Evolutionary conservation across 2,888 invertebrate species (phyloP), one percentile per base, ranked within the genome.

Genomic region (Serrognathus titanus): DNA sequence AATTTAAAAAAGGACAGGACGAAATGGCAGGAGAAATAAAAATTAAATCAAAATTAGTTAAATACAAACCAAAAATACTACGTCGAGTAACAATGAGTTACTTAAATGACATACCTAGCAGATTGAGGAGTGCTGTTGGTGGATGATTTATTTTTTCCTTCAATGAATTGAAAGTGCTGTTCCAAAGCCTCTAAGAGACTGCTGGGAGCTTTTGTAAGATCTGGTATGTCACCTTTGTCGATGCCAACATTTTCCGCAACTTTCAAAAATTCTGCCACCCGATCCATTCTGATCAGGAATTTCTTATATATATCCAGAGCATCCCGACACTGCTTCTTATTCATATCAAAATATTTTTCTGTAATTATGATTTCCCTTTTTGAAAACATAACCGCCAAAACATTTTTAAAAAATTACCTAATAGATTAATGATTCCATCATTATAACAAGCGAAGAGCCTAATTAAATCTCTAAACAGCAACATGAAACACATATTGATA

Each of bases 311-410:
- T 87, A 75, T 99, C 98, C 78, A 99, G 85, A 68, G 97, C 97
- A 74, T 99, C 97, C 69, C 94, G 89, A 73, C 95, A 95, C 77
- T 97, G 95, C 80, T 99, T 99, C 80, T 98, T 98, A 81, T 97
- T 97, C 97, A 99, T 98, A 78, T 97, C 97, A 79, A 99, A 99
- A 82, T 94, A 99, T 80, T 99, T 98, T 82, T 99, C 98, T 84
- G 70, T 10, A 75, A 43, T 10, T 43, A 13, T 31, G 7, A 6
- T 31, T 31, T 31, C 24, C 6, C 16, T 16, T 16, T 16, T 2
- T 1, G 0, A 16, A 16, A 16, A 16, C 2, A 16, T 3, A 16
- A 16, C 3, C 9, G 4, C 20, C 20, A n/a, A 20, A 8, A 13
- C 60, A n/a, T n/a, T n/a, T n/a, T 71, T 76, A 16, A 16, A 16